Conservation (phyloP, 2,888 invertebrate species). For the Agrilus cyanescens region DNA sequence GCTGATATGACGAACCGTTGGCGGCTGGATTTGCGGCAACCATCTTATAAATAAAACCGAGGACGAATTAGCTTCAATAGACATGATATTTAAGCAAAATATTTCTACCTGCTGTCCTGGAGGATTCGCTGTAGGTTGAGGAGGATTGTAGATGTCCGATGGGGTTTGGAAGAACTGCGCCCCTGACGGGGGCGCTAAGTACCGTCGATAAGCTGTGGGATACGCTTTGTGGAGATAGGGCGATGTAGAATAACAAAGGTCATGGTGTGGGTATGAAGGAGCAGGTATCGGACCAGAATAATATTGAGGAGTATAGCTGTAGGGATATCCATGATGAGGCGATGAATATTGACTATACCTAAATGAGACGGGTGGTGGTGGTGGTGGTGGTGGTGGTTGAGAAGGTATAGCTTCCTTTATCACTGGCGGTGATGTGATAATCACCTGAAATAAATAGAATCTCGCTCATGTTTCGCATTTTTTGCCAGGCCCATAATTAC, state of each 20-base stretch:
- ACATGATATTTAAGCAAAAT: neutral
- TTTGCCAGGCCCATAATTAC: neutral
- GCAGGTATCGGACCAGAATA: slow-evolving; percentile 34
- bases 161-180: slow-evolving; percentile 42
- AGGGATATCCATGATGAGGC: slow-evolving; percentile 27
- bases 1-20: slow-evolving; percentile 37
- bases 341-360: slow-evolving; percentile 26
- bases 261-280: slow-evolving; percentile 33
- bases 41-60: slow-evolving; percentile 21
- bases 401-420: slow-evolving; percentile 31
- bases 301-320: slow-evolving; percentile 35
- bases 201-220: slow-evolving; percentile 27
- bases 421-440: slow-evolving; percentile 34
- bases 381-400: slow-evolving; percentile 40
- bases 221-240: slow-evolving; percentile 29
- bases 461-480: neutral
- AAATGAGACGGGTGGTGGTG: slow-evolving; percentile 36
- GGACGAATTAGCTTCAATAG: neutral
- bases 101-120: slow-evolving; percentile 26
- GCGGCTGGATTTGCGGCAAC: slow-evolving; percentile 31
- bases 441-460: slow-evolving; percentile 26
- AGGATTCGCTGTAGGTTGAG: slow-evolving; percentile 28
- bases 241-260: slow-evolving; percentile 40
- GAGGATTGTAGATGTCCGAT: slow-evolving; percentile 39
- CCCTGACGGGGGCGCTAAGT: slow-evolving; percentile 23